Evolutionary conservation across 2,888 invertebrate genomes (phyloP).

Genomic region (Heliothis peltigera): DNA sequence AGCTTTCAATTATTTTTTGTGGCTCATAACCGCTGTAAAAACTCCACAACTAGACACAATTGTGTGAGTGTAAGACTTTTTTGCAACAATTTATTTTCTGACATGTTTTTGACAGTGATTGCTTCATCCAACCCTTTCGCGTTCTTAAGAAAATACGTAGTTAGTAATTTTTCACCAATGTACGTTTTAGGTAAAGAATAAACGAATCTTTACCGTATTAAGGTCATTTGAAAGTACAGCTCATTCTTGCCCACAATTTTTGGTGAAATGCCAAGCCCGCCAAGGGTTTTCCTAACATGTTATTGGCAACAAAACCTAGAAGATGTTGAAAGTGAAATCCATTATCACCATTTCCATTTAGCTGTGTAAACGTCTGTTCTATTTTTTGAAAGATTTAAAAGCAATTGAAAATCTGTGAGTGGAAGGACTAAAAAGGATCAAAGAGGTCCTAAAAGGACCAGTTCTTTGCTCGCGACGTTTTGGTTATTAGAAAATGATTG

Average conservation of each 20-base stretch:
- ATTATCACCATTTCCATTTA: neutral
- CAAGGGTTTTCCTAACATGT: constrained; percentile 26
- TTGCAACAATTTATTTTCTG: neutral
- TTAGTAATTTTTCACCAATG: neutral
- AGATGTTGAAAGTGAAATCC: neutral
- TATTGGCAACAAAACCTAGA: constrained; percentile 1
- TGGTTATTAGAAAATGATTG: no score
- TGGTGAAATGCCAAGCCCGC: constrained; percentile 35
- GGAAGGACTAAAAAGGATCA: no score
- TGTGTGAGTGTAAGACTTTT: no score
- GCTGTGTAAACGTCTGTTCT: neutral
- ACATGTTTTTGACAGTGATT: no score
- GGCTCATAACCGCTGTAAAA: constrained; percentile 6
- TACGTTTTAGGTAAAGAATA: neutral
- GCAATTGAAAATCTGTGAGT: no score
- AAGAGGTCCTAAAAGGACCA: no score
- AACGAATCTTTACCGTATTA: neutral
- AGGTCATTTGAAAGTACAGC: constrained; percentile 7
- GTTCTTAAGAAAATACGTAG: no score
- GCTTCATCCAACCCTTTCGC: no score
- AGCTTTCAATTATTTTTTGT: constrained; percentile 24
- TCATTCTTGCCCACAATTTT: constrained; percentile 8
- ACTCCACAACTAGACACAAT: neutral
- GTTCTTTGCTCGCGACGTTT: no score
- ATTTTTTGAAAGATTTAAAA: neutral